Evolutionary conservation across 2,797 vertebrate species (phyloP).

Genomic region (Hipposideros larvatus): DNA sequence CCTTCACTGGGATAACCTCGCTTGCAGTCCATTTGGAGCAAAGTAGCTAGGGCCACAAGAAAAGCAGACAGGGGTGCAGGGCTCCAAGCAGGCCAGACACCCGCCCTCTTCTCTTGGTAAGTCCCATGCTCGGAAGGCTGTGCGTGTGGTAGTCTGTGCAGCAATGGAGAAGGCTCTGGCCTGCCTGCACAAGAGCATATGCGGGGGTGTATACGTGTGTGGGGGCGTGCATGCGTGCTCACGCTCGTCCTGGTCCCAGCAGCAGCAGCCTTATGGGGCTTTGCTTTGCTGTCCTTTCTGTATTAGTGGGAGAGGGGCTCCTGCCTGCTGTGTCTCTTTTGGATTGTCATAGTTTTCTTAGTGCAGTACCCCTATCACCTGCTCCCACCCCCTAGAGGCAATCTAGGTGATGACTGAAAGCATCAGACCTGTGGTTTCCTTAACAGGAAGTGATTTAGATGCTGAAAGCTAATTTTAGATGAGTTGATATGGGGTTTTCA

Average conservation of each 20-base stretch:
- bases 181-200: not conserved
- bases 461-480: constrained; percentile 80
- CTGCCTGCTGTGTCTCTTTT: not conserved
- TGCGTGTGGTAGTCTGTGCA: not conserved
- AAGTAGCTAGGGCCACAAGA: not conserved
- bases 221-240: not conserved
- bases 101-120: not conserved
- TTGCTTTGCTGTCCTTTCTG: not conserved
- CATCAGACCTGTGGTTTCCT: constrained; percentile 71
- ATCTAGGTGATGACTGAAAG: constrained; percentile 66
- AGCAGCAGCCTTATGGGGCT: not conserved
- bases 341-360: not conserved
- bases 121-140: not conserved
- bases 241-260: not conserved
- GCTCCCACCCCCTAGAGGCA: constrained; percentile 4
- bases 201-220: not conserved
- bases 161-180: not conserved
- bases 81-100: not conserved
- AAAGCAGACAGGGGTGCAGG: not conserved
- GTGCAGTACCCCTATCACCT: constrained; percentile 11
- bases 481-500: constrained; percentile 80
- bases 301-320: not conserved
- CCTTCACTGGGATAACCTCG: not conserved
- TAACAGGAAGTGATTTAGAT: constrained; percentile 81
- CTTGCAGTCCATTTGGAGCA: not conserved